These are phyloP conservation scores for Hyalella azteca DNA, from an alignment of 2,888 invertebrate species.

Conservation along the genomic window DNA sequence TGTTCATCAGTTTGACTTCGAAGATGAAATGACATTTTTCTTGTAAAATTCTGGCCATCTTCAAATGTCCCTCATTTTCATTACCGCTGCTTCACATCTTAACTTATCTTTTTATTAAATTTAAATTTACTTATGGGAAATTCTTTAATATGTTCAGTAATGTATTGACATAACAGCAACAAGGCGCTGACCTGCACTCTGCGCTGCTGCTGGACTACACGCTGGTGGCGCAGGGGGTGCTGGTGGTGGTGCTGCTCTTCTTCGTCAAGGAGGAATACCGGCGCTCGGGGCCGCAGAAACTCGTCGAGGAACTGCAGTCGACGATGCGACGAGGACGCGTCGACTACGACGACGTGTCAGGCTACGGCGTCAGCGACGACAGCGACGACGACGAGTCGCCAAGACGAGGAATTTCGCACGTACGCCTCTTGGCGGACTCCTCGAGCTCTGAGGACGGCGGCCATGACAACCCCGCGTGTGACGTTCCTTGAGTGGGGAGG, in stretches of 20 bases:
- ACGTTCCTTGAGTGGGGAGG: no score
- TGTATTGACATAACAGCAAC: background rate
- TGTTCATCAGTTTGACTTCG: no score
- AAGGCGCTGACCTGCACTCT: constrained; percentile 29
- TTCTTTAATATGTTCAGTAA: no score
- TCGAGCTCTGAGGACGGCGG: constrained; percentile 18
- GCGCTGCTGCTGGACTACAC: constrained; percentile 56
- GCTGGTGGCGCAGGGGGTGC: constrained; percentile 47
- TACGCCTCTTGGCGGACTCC: constrained; percentile 4
- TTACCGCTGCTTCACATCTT: no score
- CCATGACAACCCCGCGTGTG: background rate
- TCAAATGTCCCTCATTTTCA: no score
- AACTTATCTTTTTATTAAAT: no score
- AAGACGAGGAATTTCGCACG: background rate
- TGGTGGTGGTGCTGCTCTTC: constrained; percentile 46
- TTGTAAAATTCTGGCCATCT: no score
- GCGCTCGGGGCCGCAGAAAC: constrained; percentile 45
- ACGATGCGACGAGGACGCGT: background rate
- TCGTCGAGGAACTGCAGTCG: background rate
- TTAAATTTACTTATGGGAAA: no score
- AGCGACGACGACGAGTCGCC: background rate
- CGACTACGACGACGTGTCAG: constrained; percentile 4
- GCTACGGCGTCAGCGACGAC: constrained; percentile 5
- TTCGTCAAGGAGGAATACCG: constrained; percentile 53
- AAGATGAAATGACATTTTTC: no score